Base-by-base conservation (phyloP, 2,113 vertebrate species). In the Bettongia penicillata region DNA sequence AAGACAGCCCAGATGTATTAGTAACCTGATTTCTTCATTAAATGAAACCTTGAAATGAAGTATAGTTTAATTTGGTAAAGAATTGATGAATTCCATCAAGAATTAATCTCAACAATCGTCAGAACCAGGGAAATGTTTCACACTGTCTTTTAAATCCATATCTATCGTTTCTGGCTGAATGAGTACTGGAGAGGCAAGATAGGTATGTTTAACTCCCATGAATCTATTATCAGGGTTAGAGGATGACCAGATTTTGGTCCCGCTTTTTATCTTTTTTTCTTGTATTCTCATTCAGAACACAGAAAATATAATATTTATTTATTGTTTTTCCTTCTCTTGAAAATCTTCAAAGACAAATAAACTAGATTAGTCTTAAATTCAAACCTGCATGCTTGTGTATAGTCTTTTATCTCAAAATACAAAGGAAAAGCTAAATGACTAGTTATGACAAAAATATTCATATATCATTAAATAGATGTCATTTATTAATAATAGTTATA, bases 1-100 rank as follows among this genome's bases (percentile, higher is more conserved):
- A 25, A 94, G 26, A 19, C 49, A 47, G 22, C 89, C 19, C 92
- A 28, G 14, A 23, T 91, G 10, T 94, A 92, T 93, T 96, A 95
- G n/a, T 24, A 91, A 50, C 8, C 26, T 47, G 4, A 11, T 94
- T 93, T 11, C 12, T 91, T 14, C 61, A 37, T 53, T 61, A 92
- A 77, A 51, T 92, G 28, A 2, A 90, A n/a, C 43, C 26, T 51
- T 48, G 23, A 7, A 50, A 3, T 25, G 2, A 48, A 1, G 7
- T 84, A 43, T 43, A 43, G 19, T 43, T 84, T 43, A 84, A n/a
- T 43, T 84, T 84, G 8, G 68, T 23, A 43, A 23, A 84, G 37
- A 84, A 43, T 1, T 43, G n/a, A 84, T 22, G 43, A 43, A 23
- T 43, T 22, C n/a, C 19, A 43, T 23, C 68, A n/a, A 43, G 68